Conservation (phyloP, 1,140 invertebrate species). For the Armadillidium nasatum region DNA sequence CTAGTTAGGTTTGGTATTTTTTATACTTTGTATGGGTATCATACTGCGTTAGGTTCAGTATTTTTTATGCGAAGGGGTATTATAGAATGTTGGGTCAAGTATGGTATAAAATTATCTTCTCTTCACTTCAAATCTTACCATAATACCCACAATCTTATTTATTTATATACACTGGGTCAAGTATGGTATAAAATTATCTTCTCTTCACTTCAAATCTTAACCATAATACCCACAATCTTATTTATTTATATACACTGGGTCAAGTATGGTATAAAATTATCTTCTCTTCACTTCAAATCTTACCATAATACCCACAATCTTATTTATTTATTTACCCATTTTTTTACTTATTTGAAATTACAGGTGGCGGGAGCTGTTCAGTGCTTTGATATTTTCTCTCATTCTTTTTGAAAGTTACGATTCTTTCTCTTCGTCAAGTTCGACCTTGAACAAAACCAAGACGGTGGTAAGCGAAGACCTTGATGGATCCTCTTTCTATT, state of each 20-base stretch:
- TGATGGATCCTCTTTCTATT: slow-evolving; percentile 16
- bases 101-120: too few relatives aligned
- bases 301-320: neutral
- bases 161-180: neutral
- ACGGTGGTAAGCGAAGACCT: slow-evolving; percentile 12
- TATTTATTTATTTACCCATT: neutral
- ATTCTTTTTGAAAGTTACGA: slow-evolving; percentile 23
- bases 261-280: too few relatives aligned
- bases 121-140: neutral
- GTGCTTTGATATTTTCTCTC: slow-evolving; percentile 20
- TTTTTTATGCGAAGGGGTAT: too few relatives aligned
- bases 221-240: too few relatives aligned
- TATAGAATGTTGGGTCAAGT: too few relatives aligned
- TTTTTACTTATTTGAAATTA: neutral
- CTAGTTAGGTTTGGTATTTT: too few relatives aligned
- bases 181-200: too few relatives aligned
- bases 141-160: neutral
- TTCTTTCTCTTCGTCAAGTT: slow-evolving; percentile 18
- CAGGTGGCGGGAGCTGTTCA: slow-evolving; percentile 21
- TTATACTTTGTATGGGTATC: too few relatives aligned
- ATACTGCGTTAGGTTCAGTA: too few relatives aligned
- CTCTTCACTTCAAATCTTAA: too few relatives aligned
- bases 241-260: too few relatives aligned
- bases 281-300: neutral
- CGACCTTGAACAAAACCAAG: slow-evolving; percentile 9